Evolutionary conservation across 2,113 vertebrate genomes (phyloP).

Genomic region (Eonycteris spelaea): DNA sequence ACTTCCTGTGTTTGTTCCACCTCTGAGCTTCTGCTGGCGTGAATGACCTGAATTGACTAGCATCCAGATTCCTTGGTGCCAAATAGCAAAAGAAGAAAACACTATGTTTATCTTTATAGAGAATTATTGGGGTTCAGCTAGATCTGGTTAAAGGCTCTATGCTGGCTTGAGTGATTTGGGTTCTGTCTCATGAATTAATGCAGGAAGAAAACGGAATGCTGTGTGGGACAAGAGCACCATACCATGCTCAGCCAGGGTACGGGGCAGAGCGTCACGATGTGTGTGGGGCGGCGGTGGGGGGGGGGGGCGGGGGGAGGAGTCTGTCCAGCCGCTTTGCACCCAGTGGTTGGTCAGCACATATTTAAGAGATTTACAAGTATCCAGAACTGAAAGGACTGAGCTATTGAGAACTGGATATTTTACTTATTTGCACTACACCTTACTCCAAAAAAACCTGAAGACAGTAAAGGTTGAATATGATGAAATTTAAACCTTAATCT

Average conservation of each 20-base stretch:
- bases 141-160: neutral
- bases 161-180: neutral
- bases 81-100: neutral
- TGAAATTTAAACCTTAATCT: neutral
- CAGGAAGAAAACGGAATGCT: neutral
- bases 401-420: neutral
- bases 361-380: neutral
- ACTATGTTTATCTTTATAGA: neutral
- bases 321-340: neutral
- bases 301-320: neutral
- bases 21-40: neutral
- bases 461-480: neutral
- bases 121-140: neutral
- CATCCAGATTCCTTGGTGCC: neutral
- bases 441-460: neutral
- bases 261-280: neutral
- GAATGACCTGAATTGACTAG: neutral
- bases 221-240: neutral
- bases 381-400: neutral
- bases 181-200: neutral
- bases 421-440: neutral
- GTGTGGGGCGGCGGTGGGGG: neutral
- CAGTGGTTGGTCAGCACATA: neutral
- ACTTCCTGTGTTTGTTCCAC: neutral
- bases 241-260: neutral